Evolutionary conservation across 2,113 vertebrate species (phyloP), one percentile per base, ranked within the genome.

Genomic region (Montifringilla adamsi): DNA sequence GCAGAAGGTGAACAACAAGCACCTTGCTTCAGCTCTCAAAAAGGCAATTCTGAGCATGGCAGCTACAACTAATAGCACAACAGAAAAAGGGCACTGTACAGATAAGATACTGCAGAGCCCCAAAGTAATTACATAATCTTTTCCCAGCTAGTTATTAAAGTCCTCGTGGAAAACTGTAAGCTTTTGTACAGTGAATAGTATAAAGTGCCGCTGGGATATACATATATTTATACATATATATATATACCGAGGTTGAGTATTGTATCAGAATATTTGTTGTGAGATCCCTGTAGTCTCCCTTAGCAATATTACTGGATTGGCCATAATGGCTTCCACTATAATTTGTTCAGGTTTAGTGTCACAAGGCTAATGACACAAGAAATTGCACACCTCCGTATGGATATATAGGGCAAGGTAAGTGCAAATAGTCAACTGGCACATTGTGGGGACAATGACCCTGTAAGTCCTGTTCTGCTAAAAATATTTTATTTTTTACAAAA

Each of bases 391-490:
- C 98, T 99, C 99, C 98, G 98, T 98, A 98, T 98, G 98, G 98
- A 99, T 98, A 98, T 98, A 98, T 98, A 98, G 99, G 98, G 99
- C 98, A 98, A 98, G 98, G 98, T 98, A 98, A 99, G 99, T 99
- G 99, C 99, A 99, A 99, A 99, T 98, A 98, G 98, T 99, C 98
- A 98, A 98, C 99, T 99, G 99, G 99, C 99, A 99, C 99, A 98
- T 98, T 98, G 99, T 99, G 99, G 99, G 99, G 99, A 99, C 99
- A 99, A 98, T 99, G 99, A 99, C 99, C 99, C 99, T 99, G 99
- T 99, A 99, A 99, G 99, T 99, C 99, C 99, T 98, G 98, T 99
- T 99, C 98, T 99, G 99, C 98, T 99, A 99, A 99, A 99, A 99
- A 99, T 99, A 99, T 99, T 99, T 99, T 99, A 98, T 97, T 99